Base-by-base conservation (phyloP, 2,888 invertebrate species). In the Gari tellinella region DNA sequence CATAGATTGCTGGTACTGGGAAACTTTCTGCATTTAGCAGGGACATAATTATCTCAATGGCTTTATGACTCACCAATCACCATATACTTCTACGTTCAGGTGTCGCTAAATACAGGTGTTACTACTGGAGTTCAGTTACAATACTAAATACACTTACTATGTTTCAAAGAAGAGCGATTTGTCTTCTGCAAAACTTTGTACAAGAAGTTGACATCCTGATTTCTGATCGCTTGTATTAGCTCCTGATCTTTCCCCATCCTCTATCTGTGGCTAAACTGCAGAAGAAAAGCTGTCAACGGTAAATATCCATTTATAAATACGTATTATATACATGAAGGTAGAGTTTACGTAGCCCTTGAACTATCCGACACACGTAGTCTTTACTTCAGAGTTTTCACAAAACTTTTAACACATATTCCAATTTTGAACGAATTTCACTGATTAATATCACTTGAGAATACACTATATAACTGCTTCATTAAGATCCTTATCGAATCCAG, bases 191-290 rank as follows among this genome's bases (percentile, higher is more conserved):
- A 68, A 49, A 87, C 45, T 70, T 86, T 88, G 31, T 82, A 65
- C 23, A 88, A 52, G 46, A 66, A 69, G 45, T 61, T 37, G 14
- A 73, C 56, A 78, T 89, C 85, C 49, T 79, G 80, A 55, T 89
- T 86, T 61, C 84, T 84, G n/a, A 89, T 86, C 23, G 88, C 86
- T 55, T 87, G 86, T 26, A 89, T 80, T 15, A 89, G 63, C 52
- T 89, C 88, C 31, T 85, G 85, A 68, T 89, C 88, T 65, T 86
- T 86, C 17, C 86, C 88, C 88, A 89, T 88, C 45, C 1, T 51
- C 4, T 21, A 5, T 1, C 23, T 15, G 15, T 43, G 25, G 4
- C n/a, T 41, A 61, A 49, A 38, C 49, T 41, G 26, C 49, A 17
- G 19, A 25, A 17, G 26, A 25, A 49, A 37, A 49, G 41, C 49